Conservation (phyloP, 2,888 invertebrate genomes). For the Quadriops clusia region DNA sequence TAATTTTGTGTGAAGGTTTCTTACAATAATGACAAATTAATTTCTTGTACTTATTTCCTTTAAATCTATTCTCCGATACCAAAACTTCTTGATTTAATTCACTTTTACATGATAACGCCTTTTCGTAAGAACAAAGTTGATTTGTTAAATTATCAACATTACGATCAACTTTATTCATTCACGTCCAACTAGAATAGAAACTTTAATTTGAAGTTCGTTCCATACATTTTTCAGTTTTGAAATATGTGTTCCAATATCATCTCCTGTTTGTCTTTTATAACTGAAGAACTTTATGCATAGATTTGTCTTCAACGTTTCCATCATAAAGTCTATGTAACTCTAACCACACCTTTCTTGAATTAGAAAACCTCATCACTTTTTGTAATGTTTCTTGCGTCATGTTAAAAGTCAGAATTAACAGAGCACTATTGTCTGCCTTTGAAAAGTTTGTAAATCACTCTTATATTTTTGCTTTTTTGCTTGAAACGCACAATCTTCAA, state of each 20-base stretch:
- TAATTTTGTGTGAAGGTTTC: neutral
- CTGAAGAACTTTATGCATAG: conserved; percentile 1
- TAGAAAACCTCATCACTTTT: too few relatives aligned
- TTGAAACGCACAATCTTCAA: too few relatives aligned
- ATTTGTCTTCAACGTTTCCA: too few relatives aligned
- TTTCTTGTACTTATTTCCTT: neutral
- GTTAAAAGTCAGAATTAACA: too few relatives aligned
- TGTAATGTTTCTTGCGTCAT: too few relatives aligned
- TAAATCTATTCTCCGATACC: too few relatives aligned
- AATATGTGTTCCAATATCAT: conserved; percentile 3
- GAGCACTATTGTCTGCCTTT: too few relatives aligned
- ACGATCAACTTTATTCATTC: conserved; percentile 8
- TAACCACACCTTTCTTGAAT: too few relatives aligned
- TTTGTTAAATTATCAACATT: conserved; percentile 12
- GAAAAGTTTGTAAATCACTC: too few relatives aligned
- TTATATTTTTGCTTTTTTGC: too few relatives aligned
- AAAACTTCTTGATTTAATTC: neutral
- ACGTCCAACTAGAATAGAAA: conserved; percentile 11
- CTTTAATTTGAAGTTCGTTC: neutral
- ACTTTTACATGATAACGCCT: conserved; percentile 4
- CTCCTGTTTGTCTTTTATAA: neutral
- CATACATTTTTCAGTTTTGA: conserved; percentile 1
- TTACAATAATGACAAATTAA: neutral
- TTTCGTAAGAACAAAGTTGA: conserved; percentile 1
- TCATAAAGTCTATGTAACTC: too few relatives aligned